Conservation (phyloP, 1,140 invertebrate genomes). For the Pinna nobilis region DNA sequence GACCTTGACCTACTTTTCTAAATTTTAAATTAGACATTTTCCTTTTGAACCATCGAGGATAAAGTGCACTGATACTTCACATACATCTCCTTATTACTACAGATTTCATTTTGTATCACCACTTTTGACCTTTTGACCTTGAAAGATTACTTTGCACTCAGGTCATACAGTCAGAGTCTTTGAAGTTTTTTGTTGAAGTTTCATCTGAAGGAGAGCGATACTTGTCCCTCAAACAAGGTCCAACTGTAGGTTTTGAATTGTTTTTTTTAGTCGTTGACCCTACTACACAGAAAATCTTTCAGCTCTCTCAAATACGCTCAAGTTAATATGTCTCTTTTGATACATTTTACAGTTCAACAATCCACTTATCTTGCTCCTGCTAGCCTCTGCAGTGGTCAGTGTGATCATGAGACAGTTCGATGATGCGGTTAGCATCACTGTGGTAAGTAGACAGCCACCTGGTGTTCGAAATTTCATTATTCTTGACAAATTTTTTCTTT, state of each 20-base stretch:
- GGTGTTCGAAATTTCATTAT: background rate
- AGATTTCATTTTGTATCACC: too few relatives aligned
- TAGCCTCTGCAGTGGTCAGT: conserved; percentile 97
- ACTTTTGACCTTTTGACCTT: too few relatives aligned
- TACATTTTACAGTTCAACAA: conserved; percentile 89
- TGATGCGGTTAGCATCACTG: conserved; percentile 98
- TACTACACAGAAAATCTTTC: background rate
- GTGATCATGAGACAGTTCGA: conserved; percentile 98
- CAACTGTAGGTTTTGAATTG: background rate
- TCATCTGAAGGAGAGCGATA: background rate
- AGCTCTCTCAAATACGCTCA: background rate
- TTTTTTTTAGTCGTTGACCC: background rate
- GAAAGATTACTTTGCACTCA: too few relatives aligned
- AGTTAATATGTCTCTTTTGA: conserved; percentile 9
- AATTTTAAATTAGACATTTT: too few relatives aligned
- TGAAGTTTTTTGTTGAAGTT: background rate
- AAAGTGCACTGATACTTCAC: too few relatives aligned
- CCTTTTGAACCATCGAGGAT: too few relatives aligned
- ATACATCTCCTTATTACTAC: too few relatives aligned
- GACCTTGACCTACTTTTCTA: too few relatives aligned
- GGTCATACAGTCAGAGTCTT: too few relatives aligned
- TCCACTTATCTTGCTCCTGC: conserved; percentile 94
- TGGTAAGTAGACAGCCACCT: conserved; percentile 81
- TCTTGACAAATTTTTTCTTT: too few relatives aligned
- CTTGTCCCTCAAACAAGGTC: background rate